Evolutionary conservation across 2,113 vertebrate genomes (phyloP).

Genomic region (Cavia aperea): DNA sequence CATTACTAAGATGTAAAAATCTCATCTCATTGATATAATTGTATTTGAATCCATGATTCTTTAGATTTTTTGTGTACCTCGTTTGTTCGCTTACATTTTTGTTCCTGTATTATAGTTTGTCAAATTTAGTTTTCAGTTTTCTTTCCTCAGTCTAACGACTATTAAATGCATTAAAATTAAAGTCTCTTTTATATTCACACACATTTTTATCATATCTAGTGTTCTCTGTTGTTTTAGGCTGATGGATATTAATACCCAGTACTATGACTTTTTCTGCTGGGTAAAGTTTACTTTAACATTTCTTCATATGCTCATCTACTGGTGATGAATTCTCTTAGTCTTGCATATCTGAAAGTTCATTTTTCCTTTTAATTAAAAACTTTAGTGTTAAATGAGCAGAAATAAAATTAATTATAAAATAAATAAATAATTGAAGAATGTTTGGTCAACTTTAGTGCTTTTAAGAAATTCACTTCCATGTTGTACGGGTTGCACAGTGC

Average conservation of each 20-base stretch:
- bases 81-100: background rate
- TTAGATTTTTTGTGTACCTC: background rate
- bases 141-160: background rate
- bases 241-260: background rate
- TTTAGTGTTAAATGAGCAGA: background rate
- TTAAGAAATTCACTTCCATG: background rate
- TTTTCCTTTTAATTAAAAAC: background rate
- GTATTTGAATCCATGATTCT: background rate
- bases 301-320: background rate
- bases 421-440: background rate
- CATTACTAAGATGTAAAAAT: too few relatives aligned
- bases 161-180: background rate
- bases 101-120: background rate
- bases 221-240: background rate
- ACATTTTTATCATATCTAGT: background rate
- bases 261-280: background rate
- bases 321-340: background rate
- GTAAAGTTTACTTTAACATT: background rate
- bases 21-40: background rate
- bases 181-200: background rate
- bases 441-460: background rate
- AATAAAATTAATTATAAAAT: background rate
- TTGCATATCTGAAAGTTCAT: background rate
- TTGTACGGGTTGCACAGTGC: background rate
- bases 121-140: background rate